These are phyloP conservation scores for Campylomormyrus numenius DNA, from an alignment of 2,113 vertebrate species.

Conservation along the genomic window DNA sequence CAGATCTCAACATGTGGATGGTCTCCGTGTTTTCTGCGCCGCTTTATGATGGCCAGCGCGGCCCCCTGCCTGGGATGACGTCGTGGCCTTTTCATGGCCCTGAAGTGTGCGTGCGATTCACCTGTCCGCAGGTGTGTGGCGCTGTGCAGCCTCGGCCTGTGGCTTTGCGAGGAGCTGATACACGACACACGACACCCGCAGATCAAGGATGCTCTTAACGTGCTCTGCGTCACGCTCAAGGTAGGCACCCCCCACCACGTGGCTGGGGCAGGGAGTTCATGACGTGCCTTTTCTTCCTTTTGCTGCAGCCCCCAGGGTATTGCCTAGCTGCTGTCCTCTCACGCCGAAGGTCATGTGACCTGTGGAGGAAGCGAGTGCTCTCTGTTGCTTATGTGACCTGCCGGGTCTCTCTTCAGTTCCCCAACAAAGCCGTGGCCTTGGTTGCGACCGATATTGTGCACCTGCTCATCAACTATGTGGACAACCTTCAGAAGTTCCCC, in stretches of 20 bases:
- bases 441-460: slow-evolving; percentile 92
- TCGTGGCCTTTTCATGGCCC: background rate
- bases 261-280: background rate
- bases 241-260: slow-evolving; percentile 48
- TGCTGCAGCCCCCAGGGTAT: background rate
- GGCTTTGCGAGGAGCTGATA: slow-evolving; percentile 92
- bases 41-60: background rate
- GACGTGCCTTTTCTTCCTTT: background rate
- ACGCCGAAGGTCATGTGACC: background rate
- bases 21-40: background rate
- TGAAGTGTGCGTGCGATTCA: background rate
- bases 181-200: slow-evolving; percentile 85
- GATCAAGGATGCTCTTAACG: slow-evolving; percentile 95
- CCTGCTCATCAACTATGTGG: slow-evolving; percentile 84
- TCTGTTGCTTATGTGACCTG: background rate
- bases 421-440: slow-evolving; percentile 92
- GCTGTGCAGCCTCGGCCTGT: slow-evolving; percentile 93
- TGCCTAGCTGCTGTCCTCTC: background rate
- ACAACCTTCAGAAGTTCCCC: slow-evolving; percentile 84
- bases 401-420: slow-evolving; percentile 66
- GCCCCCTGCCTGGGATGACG: background rate
- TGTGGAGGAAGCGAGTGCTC: background rate
- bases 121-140: slow-evolving; percentile 78
- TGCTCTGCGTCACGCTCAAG: slow-evolving; percentile 96
- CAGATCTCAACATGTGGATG: background rate